Percentiles rank a stretch among this genome's conserved stretches.
Evolutionary conservation across 2,888 invertebrate species (phyloP).

Genomic region (Baccha elongata): DNA sequence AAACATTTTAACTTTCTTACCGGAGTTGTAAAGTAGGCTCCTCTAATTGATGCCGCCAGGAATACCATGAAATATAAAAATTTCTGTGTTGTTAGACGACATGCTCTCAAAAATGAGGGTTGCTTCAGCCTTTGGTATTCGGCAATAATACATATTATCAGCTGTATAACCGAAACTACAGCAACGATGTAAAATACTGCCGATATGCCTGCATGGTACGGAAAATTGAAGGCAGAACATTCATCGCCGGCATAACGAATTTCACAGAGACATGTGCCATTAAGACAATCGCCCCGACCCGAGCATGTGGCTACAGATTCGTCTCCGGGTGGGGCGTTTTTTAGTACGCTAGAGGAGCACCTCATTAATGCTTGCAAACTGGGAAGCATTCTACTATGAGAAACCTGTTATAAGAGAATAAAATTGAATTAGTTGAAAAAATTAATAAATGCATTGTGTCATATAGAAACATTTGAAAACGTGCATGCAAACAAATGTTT

Average conservation of each 20-base stretch:
- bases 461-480: background rate
- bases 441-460: background rate
- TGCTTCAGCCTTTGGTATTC: conserved; percentile 93
- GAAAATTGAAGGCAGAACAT: conserved; percentile 92
- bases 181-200: conserved; percentile 92
- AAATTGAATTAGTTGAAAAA: background rate
- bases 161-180: conserved; percentile 91
- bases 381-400: conserved; percentile 81
- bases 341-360: conserved; percentile 82
- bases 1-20: conserved; percentile 84
- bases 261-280: conserved; percentile 95
- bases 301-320: conserved; percentile 85
- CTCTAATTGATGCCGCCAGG: conserved; percentile 91
- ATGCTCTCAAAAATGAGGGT: conserved; percentile 91
- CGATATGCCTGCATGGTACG: conserved; percentile 89
- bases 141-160: conserved; percentile 91
- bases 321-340: conserved; percentile 77
- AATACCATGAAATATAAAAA: conserved; percentile 93
- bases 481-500: background rate
- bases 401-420: conserved; percentile 75
- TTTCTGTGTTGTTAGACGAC: conserved; percentile 94
- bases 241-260: conserved; percentile 93
- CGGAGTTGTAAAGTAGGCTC: conserved; percentile 94
- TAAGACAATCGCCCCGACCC: conserved; percentile 94
- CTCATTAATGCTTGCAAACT: conserved; percentile 82